phyloP scores from a whole-genome alignment of 2,797 vertebrate genomes.

The Amphiprion clarkii region DNA sequence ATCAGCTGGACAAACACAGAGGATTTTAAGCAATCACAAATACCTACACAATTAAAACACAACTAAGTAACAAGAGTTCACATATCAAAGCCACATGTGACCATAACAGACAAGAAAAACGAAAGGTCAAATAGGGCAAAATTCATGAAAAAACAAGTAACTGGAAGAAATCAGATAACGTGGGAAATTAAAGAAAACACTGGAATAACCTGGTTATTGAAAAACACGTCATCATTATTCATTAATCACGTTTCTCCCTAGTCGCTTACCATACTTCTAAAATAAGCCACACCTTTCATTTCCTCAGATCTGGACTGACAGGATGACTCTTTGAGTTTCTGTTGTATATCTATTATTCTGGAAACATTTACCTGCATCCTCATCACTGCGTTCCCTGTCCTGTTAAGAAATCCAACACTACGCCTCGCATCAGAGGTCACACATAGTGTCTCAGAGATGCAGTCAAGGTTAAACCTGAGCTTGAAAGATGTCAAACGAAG shows the following conservation, averaged over 20 bases:
- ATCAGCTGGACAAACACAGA: constrained; percentile 87
- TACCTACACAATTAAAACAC: no score
- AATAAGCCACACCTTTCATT: not conserved
- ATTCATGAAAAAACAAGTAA: not conserved
- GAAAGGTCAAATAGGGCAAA: not conserved
- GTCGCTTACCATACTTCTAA: not conserved
- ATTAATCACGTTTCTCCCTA: not conserved
- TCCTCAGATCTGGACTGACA: not conserved
- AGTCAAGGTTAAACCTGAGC: not conserved
- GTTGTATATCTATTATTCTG: no score
- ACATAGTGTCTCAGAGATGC: not conserved
- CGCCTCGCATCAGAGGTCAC: constrained; percentile 5
- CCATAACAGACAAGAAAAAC: not conserved
- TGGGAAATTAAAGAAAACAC: not conserved
- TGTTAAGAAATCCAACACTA: not conserved
- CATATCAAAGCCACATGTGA: not conserved
- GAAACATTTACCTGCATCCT: not conserved
- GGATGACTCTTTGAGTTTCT: not conserved
- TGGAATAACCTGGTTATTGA: not conserved
- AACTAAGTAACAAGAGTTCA: not conserved
- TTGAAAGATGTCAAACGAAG: not conserved
- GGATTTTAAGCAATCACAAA: not conserved
- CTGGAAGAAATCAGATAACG: not conserved
- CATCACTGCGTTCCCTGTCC: not conserved
- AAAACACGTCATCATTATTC: not conserved